A percentile compares a stretch with the other conserved stretches of the same genome.
Evolutionary conservation across 1,140 invertebrate genomes (phyloP).

Genomic region (Dufourea novaeangliae): DNA sequence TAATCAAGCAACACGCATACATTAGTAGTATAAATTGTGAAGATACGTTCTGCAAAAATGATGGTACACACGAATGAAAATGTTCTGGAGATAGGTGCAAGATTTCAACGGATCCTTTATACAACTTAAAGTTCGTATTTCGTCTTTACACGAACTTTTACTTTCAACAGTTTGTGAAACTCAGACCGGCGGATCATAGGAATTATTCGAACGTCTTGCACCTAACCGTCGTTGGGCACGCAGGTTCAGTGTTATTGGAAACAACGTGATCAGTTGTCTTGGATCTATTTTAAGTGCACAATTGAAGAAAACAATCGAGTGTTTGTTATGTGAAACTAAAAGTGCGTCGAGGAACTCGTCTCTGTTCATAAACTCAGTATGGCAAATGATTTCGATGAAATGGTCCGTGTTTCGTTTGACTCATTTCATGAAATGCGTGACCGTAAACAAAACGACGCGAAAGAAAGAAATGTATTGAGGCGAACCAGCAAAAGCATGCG

Average conservation of each 20-base stretch:
- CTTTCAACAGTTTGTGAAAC: neutral
- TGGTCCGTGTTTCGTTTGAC: neutral
- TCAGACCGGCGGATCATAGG: neutral
- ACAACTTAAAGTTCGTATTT: neutral
- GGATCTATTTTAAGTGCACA: neutral
- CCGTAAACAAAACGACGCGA: constrained; percentile 18
- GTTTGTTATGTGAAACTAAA: neutral
- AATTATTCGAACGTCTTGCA: neutral
- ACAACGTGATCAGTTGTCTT: neutral
- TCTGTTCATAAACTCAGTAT: neutral
- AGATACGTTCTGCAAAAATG: no score
- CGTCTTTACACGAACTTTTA: neutral
- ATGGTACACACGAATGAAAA: constrained; percentile 13
- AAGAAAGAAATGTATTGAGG: neutral
- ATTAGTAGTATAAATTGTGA: no score
- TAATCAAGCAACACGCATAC: neutral
- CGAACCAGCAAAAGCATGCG: neutral
- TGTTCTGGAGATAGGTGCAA: neutral
- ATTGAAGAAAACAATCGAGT: neutral
- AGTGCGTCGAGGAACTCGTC: neutral
- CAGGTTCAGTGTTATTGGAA: neutral
- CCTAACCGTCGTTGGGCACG: neutral
- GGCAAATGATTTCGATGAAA: constrained; percentile 1
- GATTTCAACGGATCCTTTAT: neutral
- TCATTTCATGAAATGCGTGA: neutral